Evolutionary conservation across 2,113 vertebrate genomes (phyloP).

Genomic region (Phocoena phocoena): DNA sequence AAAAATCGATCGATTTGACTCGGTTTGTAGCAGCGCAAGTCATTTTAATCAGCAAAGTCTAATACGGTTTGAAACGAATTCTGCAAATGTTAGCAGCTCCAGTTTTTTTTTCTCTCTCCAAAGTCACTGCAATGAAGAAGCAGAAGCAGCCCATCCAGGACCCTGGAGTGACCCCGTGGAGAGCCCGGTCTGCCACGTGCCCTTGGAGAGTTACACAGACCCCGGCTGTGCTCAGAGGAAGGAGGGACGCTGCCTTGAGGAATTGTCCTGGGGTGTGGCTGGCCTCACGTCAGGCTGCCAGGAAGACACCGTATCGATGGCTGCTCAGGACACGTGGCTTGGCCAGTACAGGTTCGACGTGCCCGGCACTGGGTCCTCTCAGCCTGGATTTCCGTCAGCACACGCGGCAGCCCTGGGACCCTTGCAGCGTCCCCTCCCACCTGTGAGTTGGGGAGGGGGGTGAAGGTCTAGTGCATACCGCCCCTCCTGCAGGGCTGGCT

Average conservation of each 20-base stretch:
- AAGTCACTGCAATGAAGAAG: conserved; percentile 34
- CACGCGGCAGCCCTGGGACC: rapidly evolving
- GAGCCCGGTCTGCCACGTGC: neutral
- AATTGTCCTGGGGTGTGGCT: rapidly evolving
- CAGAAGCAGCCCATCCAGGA: neutral
- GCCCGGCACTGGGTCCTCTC: neutral
- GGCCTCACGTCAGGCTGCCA: rapidly evolving
- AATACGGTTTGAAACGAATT: conserved; percentile 57
- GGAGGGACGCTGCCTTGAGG: neutral
- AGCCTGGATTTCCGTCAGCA: rapidly evolving
- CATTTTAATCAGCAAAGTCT: conserved; percentile 78
- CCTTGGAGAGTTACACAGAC: neutral
- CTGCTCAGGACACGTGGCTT: neutral
- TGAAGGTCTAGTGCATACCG: neutral
- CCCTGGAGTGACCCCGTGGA: conserved; percentile 45
- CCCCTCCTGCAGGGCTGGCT: neutral
- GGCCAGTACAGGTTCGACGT: rapidly evolving
- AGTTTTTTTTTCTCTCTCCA: neutral
- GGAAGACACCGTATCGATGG: rapidly evolving
- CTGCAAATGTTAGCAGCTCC: conserved; percentile 73
- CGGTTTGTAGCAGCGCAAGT: conserved; percentile 62
- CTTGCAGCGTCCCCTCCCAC: rapidly evolving
- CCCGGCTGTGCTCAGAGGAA: conserved; percentile 32
- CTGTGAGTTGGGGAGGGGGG: rapidly evolving
- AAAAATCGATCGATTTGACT: conserved; percentile 34